phyloP scores from a whole-genome alignment of 2,113 vertebrate species.

The Pangasianodon hypophthalmus region DNA sequence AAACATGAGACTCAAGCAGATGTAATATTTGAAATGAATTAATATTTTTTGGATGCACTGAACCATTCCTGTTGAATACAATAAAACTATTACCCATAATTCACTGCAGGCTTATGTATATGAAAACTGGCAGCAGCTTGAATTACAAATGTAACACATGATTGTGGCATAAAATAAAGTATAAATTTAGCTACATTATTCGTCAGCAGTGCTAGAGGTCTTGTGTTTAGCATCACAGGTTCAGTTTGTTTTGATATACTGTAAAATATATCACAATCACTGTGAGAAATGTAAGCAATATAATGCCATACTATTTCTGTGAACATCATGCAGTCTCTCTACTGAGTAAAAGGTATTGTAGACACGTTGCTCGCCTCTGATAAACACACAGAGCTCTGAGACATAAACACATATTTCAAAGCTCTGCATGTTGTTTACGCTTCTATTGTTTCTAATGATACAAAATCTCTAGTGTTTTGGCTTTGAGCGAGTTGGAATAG shows the following conservation, averaged over 20 bases:
- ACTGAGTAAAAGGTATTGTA: background rate
- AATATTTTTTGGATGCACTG: background rate
- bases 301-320: background rate
- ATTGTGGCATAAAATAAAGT: background rate
- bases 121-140: background rate
- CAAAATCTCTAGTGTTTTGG: background rate
- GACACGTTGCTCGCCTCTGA: background rate
- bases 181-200: background rate
- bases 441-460: background rate
- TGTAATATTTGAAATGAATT: background rate
- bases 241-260: background rate
- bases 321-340: background rate
- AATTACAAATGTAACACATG: background rate
- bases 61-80: background rate
- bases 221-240: background rate
- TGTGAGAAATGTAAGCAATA: background rate
- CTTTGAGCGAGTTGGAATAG: background rate
- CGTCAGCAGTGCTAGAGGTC: background rate
- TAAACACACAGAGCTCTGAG: slow-evolving; percentile 1
- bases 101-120: background rate
- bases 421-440: background rate
- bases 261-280: background rate
- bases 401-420: background rate
- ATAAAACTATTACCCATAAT: background rate
- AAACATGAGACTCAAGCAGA: background rate